phyloP scores from a whole-genome alignment of 2,888 invertebrate species.

The Steinernema carpocapsae region DNA sequence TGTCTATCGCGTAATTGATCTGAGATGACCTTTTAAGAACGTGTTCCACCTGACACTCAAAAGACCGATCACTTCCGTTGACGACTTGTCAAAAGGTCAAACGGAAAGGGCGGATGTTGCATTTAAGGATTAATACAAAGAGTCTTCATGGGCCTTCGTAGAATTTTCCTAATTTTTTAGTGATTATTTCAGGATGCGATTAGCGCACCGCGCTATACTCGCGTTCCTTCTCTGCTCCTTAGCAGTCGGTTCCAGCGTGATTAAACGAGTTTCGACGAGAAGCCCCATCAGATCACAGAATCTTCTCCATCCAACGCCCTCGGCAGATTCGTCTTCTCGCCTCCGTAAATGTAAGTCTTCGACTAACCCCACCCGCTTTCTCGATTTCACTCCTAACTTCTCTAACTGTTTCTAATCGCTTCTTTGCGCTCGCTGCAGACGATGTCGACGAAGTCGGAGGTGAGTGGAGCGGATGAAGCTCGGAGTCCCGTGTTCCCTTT shows the following conservation, averaged over 20 bases:
- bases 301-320: not conserved
- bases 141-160: too few species aligned
- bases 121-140: too few species aligned
- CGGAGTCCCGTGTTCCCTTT: conserved; percentile 17
- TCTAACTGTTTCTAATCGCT: conserved; percentile 12
- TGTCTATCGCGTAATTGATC: too few species aligned
- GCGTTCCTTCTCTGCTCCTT: not conserved
- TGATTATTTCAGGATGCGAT: conserved; percentile 17
- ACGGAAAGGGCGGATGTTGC: too few species aligned
- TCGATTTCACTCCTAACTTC: not conserved
- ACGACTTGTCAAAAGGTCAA: too few species aligned
- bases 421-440: conserved; percentile 22
- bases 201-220: conserved; percentile 3
- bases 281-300: not conserved
- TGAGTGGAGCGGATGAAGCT: not conserved
- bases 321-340: too few species aligned
- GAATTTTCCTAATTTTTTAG: too few species aligned
- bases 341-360: conserved; percentile 23
- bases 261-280: not conserved
- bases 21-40: too few species aligned
- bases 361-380: not conserved
- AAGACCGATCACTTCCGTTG: too few species aligned
- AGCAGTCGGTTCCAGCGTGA: not conserved
- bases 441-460: conserved; percentile 1
- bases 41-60: too few species aligned